Conservation (phyloP, 2,797 vertebrate genomes). For the Pipistrellus pygmaeus region DNA sequence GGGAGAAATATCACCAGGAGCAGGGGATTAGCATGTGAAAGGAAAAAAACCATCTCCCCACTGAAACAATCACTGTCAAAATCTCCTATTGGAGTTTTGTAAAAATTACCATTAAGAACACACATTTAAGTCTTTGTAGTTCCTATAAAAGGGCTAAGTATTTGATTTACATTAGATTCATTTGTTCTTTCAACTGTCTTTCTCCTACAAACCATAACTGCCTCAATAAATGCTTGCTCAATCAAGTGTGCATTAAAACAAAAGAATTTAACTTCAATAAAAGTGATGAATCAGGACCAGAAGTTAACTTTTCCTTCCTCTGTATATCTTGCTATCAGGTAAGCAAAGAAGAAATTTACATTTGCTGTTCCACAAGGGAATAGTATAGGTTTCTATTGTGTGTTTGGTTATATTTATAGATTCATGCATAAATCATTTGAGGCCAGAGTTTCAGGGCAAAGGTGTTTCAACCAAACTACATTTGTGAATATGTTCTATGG, state of each 20-base stretch:
- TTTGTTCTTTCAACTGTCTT: conserved; percentile 90
- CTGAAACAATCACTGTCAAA: conserved; percentile 91
- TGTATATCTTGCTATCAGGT: conserved; percentile 49
- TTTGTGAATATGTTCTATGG: conserved; percentile 37
- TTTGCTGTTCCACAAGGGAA: background rate
- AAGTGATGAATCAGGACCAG: conserved; percentile 88
- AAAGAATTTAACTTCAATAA: conserved; percentile 88
- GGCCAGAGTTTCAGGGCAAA: background rate
- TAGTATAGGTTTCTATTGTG: background rate
- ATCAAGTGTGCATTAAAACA: conserved; percentile 90
- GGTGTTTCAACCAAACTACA: background rate
- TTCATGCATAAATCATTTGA: conserved; percentile 23
- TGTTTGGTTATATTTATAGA: background rate
- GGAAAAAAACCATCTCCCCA: conserved; percentile 88
- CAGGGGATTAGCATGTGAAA: conserved; percentile 92
- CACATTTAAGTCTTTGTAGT: conserved; percentile 89
- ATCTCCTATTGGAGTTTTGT: conserved; percentile 88
- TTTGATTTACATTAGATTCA: conserved; percentile 91
- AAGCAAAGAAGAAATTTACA: conserved; percentile 64
- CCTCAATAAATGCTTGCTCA: conserved; percentile 88
- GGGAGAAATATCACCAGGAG: conserved; percentile 89
- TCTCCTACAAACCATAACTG: conserved; percentile 85
- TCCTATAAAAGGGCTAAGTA: conserved; percentile 89
- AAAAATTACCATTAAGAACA: conserved; percentile 90
- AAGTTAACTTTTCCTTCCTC: conserved; percentile 82